Evolutionary conservation across 2,113 vertebrate genomes (phyloP).

Genomic region (Hypanus sabinus): DNA sequence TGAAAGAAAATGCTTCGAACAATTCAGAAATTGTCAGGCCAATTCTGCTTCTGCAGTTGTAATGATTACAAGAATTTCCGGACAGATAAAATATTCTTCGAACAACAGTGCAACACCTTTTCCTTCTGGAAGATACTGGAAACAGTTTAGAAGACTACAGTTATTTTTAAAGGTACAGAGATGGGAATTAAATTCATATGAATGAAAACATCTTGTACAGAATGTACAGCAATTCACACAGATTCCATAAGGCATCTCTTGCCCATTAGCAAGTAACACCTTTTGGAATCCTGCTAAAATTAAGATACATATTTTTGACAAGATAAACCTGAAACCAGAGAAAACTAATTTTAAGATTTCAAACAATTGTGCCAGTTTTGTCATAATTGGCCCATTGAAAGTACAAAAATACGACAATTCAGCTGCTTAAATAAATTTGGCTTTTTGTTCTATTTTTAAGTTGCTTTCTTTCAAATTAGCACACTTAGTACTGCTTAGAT

Average conservation of each 20-base stretch:
- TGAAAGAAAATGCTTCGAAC: background rate
- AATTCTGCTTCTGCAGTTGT: background rate
- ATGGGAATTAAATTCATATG: no score
- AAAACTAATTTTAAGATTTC: background rate
- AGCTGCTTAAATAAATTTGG: no score
- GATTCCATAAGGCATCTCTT: background rate
- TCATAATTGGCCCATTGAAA: no score
- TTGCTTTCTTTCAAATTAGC: no score
- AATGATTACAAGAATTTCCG: slow-evolving; percentile 6
- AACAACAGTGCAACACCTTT: background rate
- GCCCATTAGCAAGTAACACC: background rate
- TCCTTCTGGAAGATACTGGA: background rate
- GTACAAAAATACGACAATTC: background rate
- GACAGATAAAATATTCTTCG: background rate
- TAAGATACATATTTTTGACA: background rate
- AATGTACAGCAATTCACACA: no score
- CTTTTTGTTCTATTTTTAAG: background rate
- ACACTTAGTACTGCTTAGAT: background rate
- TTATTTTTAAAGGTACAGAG: no score
- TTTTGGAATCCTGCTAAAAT: background rate
- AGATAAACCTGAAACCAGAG: background rate
- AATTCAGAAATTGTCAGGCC: background rate
- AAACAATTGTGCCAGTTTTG: no score
- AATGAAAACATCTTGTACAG: no score
- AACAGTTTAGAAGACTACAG: background rate